A percentile compares a stretch with the other conserved stretches of the same genome.
These are phyloP conservation scores for Agriotes lineatus DNA, from an alignment of 2,888 invertebrate species.

Conservation along the genomic window DNA sequence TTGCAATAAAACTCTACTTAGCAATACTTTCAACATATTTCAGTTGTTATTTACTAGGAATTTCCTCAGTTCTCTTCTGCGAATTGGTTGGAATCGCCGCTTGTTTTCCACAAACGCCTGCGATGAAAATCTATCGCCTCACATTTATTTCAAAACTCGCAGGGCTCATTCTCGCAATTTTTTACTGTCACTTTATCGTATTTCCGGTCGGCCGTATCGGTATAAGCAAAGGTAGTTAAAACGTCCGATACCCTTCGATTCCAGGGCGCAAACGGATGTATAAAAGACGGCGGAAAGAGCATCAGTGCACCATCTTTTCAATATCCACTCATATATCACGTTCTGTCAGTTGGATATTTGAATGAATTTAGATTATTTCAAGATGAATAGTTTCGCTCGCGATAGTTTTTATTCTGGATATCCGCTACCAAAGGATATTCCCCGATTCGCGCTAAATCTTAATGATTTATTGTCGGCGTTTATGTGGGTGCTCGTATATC, in stretches of 20 bases:
- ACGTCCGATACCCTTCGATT: neutral
- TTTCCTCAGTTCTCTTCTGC: too few species aligned
- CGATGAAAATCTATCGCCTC: too few species aligned
- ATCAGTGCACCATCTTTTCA: slow-evolving; percentile 34
- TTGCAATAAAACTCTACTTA: too few species aligned
- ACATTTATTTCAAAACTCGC: too few species aligned
- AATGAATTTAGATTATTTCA: slow-evolving; percentile 60
- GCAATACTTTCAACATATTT: too few species aligned
- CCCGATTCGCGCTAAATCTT: slow-evolving; percentile 46
- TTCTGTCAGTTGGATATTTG: slow-evolving; percentile 55
- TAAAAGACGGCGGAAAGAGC: slow-evolving; percentile 24
- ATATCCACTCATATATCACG: slow-evolving; percentile 53
- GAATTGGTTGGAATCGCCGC: too few species aligned
- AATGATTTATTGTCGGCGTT: slow-evolving; percentile 50
- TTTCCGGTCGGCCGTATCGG: neutral
- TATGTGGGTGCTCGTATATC: slow-evolving; percentile 39
- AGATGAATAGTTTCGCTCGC: slow-evolving; percentile 52
- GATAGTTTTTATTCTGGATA: slow-evolving; percentile 41
- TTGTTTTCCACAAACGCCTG: too few species aligned
- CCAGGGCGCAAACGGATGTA: slow-evolving; percentile 2
- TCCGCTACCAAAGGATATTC: slow-evolving; percentile 39
- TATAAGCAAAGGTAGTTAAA: slow-evolving; percentile 10
- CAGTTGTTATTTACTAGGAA: too few species aligned
- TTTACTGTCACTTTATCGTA: slow-evolving; percentile 1
- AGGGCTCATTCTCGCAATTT: too few species aligned